Evolutionary conservation across 2,113 vertebrate species (phyloP), one percentile per base, ranked within the genome.

Genomic region (Synodontis membranacea): DNA sequence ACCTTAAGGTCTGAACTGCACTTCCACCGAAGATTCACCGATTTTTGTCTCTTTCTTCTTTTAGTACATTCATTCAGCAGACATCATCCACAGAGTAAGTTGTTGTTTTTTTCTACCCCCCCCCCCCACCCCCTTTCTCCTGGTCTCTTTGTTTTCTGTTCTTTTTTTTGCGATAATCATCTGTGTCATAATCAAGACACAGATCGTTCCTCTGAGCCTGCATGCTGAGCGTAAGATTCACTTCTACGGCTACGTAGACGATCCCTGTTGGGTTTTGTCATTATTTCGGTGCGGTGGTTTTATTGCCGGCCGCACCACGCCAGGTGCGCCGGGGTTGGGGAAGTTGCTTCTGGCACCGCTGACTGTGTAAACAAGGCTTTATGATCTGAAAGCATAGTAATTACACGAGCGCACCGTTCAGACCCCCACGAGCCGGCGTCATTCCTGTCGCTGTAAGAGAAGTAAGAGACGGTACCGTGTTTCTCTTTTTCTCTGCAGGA

Each of bases 71-170:
- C 98, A 99, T 92, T 99, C 98, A 86, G 98, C 98, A 84, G 98
- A 97, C 88, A 99, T 99, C 91, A 99, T 99, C 90, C 98, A 99
- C 94, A 96, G 98, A 95, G 98, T 99, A 93, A 96, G 97, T 98
- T 76, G n/a, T 80, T 52, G 62, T 48, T 39, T 9, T 74, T 52
- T 56, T 83, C 14, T 15, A 6, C 2, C 9, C 1, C 14, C 8
- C 9, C 14, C 3, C 34, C 21, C 14, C 3, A 34, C 21, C n/a
- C 25, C 52, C 7, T 23, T n/a, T 72, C 12, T 46, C 9, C 19
- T 37, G 6, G 19, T 74, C 23, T n/a, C 31, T 17, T 60, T 37
- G 4, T 76, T 78, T 76, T 85, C 23, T 52, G 46, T 52, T 86
- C 39, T 46, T 37, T 5, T 5, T 39, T 44, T 72, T 80, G 8